Conservation (phyloP, 2,797 vertebrate species). For the Todus mexicanus region DNA sequence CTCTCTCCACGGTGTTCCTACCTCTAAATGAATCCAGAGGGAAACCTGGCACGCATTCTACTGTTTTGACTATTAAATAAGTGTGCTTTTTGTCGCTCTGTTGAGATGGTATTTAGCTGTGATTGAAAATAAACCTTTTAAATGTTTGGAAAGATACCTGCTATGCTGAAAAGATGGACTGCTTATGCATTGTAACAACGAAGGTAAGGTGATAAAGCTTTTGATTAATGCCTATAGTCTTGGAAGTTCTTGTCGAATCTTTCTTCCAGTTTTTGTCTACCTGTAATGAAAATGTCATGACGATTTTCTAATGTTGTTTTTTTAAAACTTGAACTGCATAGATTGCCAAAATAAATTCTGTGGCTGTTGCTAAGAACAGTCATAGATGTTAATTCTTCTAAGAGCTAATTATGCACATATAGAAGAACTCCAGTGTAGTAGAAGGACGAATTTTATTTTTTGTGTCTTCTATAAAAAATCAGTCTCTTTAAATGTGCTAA, state of each 20-base stretch:
- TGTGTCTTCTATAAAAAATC: not conserved
- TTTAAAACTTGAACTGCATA: not conserved
- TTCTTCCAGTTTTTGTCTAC: conserved; percentile 15
- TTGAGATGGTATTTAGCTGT: conserved; percentile 44
- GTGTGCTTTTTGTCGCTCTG: conserved; percentile 36
- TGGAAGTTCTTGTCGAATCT: not conserved
- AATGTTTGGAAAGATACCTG: conserved; percentile 68
- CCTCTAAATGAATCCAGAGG: conserved; percentile 64
- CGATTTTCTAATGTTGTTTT: not conserved
- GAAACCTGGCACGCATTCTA: conserved; percentile 46
- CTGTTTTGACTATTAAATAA: conserved; percentile 57
- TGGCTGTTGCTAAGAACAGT: conserved; percentile 3
- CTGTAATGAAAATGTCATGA: conserved; percentile 2
- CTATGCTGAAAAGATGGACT: conserved; percentile 84
- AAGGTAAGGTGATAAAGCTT: conserved; percentile 83
- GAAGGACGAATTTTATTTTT: not conserved
- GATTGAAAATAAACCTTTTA: conserved; percentile 67
- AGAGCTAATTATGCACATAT: not conserved
- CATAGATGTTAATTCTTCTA: not conserved
- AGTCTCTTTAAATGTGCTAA: not conserved
- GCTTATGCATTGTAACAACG: conserved; percentile 91
- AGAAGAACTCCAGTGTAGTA: not conserved
- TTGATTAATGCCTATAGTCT: conserved; percentile 17
- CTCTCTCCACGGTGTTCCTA: conserved; percentile 32
- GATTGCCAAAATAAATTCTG: not conserved